phyloP scores from a whole-genome alignment of 2,888 invertebrate species.

The Ochropleura plecta region DNA sequence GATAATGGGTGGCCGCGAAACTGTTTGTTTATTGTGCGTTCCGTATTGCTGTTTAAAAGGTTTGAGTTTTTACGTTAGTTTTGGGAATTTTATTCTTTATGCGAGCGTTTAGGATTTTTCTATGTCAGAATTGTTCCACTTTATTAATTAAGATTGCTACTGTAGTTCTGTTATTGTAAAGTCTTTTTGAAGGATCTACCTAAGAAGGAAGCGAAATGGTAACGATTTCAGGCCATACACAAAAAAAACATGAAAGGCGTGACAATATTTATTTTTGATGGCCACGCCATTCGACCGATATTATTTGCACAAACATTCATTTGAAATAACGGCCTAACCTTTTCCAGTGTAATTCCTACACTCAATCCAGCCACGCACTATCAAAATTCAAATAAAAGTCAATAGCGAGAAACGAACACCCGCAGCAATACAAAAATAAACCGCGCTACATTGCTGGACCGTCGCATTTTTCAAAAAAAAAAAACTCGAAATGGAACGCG shows the following conservation, averaged over 20 bases:
- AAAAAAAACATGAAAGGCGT: neutral
- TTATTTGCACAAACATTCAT: constrained; percentile 11
- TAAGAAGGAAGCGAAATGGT: too few species aligned
- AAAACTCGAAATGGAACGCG: constrained; percentile 83
- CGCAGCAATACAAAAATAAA: constrained; percentile 78
- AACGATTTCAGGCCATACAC: neutral
- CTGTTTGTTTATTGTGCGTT: constrained; percentile 62
- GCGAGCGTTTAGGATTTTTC: constrained; percentile 20
- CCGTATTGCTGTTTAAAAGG: constrained; percentile 60
- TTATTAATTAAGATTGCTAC: too few species aligned
- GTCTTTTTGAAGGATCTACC: neutral
- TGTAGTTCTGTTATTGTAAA: neutral
- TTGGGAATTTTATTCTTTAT: constrained; percentile 46
- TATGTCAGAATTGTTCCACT: too few species aligned
- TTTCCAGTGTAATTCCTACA: constrained; percentile 42
- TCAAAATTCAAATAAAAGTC: constrained; percentile 81
- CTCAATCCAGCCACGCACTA: constrained; percentile 68
- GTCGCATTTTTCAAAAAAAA: constrained; percentile 79
- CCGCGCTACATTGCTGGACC: constrained; percentile 75
- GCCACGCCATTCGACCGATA: neutral
- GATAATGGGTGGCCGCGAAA: constrained; percentile 64
- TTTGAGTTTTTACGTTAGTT: constrained; percentile 46
- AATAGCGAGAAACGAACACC: constrained; percentile 81
- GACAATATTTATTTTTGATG: neutral
- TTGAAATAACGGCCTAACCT: constrained; percentile 40